phyloP scores from a whole-genome alignment of 2,797 vertebrate species.

The Anas bernieri region DNA sequence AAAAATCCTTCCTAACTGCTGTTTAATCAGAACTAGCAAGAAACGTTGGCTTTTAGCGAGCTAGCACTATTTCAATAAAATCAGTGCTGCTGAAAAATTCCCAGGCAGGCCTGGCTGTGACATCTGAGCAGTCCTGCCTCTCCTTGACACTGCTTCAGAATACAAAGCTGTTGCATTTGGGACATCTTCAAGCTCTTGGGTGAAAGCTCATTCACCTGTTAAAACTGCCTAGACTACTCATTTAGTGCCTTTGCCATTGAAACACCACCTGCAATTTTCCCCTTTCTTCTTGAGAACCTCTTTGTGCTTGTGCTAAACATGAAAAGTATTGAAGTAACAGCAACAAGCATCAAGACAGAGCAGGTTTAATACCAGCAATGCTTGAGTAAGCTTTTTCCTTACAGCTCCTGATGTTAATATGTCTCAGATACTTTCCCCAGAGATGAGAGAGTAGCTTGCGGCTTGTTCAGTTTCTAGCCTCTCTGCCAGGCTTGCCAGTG shows the following conservation, averaged over 20 bases:
- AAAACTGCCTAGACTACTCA: not conserved
- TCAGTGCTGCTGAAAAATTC: conserved; percentile 20
- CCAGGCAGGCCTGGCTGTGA: not conserved
- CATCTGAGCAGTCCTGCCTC: not conserved
- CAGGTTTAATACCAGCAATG: not conserved
- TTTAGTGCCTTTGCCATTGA: not conserved
- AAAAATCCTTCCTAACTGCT: not conserved
- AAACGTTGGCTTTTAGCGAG: not conserved
- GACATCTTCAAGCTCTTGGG: not conserved
- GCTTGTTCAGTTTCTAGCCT: conserved; percentile 16
- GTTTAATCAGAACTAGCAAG: not conserved
- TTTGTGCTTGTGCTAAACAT: not conserved
- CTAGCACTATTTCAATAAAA: not conserved
- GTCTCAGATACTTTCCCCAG: conserved; percentile 13
- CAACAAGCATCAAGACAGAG: not conserved
- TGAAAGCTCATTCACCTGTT: not conserved
- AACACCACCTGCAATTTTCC: not conserved
- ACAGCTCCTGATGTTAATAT: conserved; percentile 6
- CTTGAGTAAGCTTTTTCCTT: conserved; percentile 10
- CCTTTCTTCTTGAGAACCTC: not conserved
- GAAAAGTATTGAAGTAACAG: not conserved
- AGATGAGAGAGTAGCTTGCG: not conserved
- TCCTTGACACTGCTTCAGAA: conserved; percentile 8
- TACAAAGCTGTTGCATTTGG: conserved; percentile 4
- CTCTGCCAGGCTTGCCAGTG: conserved; percentile 31